phyloP scores from a whole-genome alignment of 2,888 invertebrate species.

The Protonemura montana region DNA sequence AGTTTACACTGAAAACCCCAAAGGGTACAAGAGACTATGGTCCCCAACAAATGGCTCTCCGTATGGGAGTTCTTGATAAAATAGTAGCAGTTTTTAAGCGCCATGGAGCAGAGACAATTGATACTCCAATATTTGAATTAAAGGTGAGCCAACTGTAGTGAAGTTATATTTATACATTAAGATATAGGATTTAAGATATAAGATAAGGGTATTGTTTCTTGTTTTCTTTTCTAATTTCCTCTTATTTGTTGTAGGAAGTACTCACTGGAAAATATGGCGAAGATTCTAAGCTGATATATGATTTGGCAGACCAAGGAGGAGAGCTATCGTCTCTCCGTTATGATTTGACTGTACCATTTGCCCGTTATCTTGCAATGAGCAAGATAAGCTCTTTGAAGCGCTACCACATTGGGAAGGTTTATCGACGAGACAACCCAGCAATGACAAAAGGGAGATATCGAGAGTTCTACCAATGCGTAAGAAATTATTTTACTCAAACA shows the following conservation, averaged over 20 bases:
- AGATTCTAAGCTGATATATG: conserved; percentile 98
- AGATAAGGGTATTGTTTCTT: conserved; percentile 31
- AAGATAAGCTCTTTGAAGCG: conserved; percentile 93
- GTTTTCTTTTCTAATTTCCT: conserved; percentile 17
- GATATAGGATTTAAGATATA: too few species aligned
- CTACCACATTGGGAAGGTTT: conserved; percentile 99
- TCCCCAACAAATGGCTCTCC: conserved; percentile 93
- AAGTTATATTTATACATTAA: too few species aligned
- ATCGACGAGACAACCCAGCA: conserved; percentile 96
- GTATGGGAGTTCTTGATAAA: conserved; percentile 84
- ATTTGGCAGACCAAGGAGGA: conserved; percentile 97
- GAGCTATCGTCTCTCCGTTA: conserved; percentile 95
- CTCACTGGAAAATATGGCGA: conserved; percentile 99
- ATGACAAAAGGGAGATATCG: conserved; percentile 95
- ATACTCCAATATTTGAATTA: conserved; percentile 97
- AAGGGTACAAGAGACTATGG: conserved; percentile 95
- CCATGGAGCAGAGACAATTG: conserved; percentile 97
- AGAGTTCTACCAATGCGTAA: conserved; percentile 99
- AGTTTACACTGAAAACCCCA: conserved; percentile 87
- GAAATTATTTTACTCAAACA: conserved; percentile 54
- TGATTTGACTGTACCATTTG: conserved; percentile 97
- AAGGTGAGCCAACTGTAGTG: conserved; percentile 68
- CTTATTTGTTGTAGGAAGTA: conserved; percentile 75
- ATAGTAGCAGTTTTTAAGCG: conserved; percentile 90
- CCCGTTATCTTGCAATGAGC: conserved; percentile 97